A percentile compares a stretch with the other conserved stretches of the same genome.
phyloP scores from a whole-genome alignment of 2,797 vertebrate species.

The Gymnothorax reevesii region DNA sequence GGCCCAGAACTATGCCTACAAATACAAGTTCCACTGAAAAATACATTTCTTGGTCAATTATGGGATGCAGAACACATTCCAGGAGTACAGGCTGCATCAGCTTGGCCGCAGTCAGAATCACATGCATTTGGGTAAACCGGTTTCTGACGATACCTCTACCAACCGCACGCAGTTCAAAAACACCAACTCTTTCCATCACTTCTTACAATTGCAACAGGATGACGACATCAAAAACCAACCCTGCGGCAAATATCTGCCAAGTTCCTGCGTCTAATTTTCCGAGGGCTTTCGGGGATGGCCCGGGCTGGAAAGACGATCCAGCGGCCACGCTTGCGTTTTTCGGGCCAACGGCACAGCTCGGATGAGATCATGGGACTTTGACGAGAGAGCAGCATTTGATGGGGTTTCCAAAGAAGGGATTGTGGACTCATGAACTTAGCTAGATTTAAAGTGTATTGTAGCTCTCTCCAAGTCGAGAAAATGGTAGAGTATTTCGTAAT shows the following conservation, averaged over 20 bases:
- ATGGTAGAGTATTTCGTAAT: no score
- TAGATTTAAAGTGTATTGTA: no score
- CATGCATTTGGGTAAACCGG: constrained; percentile 44
- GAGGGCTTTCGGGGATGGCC: background rate
- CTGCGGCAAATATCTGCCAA: background rate
- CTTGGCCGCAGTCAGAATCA: background rate
- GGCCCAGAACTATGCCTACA: background rate
- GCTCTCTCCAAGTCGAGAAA: no score
- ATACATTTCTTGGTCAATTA: background rate
- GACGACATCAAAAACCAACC: background rate
- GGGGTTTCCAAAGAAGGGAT: no score
- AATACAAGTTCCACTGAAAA: background rate
- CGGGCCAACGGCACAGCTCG: no score
- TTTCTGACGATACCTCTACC: constrained; percentile 33
- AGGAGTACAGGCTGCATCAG: background rate
- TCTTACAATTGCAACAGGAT: background rate
- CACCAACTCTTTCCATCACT: constrained; percentile 1
- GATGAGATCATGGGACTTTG: no score
- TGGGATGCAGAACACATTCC: background rate
- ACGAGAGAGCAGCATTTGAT: no score
- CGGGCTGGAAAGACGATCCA: background rate
- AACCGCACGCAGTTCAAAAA: constrained; percentile 18
- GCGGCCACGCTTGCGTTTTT: no score
- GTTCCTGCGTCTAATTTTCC: background rate
- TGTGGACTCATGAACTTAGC: no score